These are phyloP conservation scores for Magallana ariakensis DNA, from an alignment of 1,140 invertebrate genomes.

Conservation along the genomic window DNA sequence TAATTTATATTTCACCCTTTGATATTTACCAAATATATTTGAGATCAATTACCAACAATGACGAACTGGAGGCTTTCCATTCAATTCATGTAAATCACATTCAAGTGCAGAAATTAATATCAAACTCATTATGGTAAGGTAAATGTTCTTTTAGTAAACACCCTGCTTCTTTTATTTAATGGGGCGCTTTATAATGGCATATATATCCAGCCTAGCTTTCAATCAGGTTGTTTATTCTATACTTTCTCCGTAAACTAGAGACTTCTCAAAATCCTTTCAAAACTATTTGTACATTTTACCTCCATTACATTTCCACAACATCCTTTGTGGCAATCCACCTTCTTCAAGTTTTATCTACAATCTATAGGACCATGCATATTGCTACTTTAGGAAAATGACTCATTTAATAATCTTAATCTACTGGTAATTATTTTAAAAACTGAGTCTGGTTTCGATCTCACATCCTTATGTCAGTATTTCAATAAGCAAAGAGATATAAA, in stretches of 20 bases:
- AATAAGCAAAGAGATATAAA: too few species aligned
- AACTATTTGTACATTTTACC: too few species aligned
- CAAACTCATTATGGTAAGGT: not conserved
- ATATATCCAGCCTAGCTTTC: not conserved
- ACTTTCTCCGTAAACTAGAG: not conserved
- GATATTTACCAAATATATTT: conserved; percentile 33
- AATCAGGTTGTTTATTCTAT: not conserved
- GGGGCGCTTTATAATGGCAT: not conserved
- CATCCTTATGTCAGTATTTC: too few species aligned
- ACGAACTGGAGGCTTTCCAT: not conserved
- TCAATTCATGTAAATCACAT: conserved; percentile 4
- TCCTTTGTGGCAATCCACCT: too few species aligned
- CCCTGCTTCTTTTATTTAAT: not conserved
- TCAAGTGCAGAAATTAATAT: conserved; percentile 21
- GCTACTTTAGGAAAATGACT: too few species aligned
- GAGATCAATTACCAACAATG: not conserved
- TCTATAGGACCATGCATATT: too few species aligned
- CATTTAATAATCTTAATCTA: too few species aligned
- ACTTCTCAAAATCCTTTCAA: not conserved
- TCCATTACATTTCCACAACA: too few species aligned
- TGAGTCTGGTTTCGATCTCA: too few species aligned
- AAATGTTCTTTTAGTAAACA: conserved; percentile 15
- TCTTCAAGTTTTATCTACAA: too few species aligned
- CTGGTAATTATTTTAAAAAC: too few species aligned
- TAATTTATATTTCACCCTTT: conserved; percentile 36